Evolutionary conservation across 37 sponge, comb jelly and placozoan species (phyloP), one percentile per base, ranked within the genome.

Genomic region (Diacarnus erythraeanus): DNA sequence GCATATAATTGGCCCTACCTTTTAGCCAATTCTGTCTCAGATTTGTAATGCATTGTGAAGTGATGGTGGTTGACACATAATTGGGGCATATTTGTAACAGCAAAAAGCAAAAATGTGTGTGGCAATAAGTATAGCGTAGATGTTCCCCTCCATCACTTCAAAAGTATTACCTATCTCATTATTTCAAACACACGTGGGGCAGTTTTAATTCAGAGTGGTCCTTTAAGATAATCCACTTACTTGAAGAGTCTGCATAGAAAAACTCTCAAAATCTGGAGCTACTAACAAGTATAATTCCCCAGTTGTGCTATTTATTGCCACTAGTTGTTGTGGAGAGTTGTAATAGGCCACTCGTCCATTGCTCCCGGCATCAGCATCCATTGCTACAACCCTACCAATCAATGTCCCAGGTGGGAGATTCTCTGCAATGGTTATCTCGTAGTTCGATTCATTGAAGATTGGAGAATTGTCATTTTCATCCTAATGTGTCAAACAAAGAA

Each of bases 381-480:
- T 66, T 1, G 83, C 83, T 27, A 39, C 51, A 27, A 88, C 78
- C 2, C 39, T 54, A 42, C 38, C 58, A 9, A 88, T 59, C 33
- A 64, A 8, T 2, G 67, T 66, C 18, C 83, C 88, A 22, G 35
- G 30, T 1, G 67, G 38, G 30, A 86, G 56, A 31, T 65, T 59
- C 56, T 91, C 91, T 44, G 76, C 21, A 2, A 86, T 58, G 17
- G 39, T 70, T 10, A 82, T 18, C 8, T 38, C 59, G 51, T 78
- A 81, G 22, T 3, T 56, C 30, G 54, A 0, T 21, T 25, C 25
- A 25, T 42, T 67, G 64, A 71, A 83, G 2, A 58, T 25, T 54
- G 88, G 88, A 31, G 59, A 6, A 4, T 51, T 38, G 67, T 88
- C 88, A 51, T 82, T 88, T 22, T 76, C 51, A 77, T 88, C 88